Evolutionary conservation across 2,888 invertebrate genomes (phyloP), one percentile per base, ranked within the genome.

Genomic region (Tipula helvola): DNA sequence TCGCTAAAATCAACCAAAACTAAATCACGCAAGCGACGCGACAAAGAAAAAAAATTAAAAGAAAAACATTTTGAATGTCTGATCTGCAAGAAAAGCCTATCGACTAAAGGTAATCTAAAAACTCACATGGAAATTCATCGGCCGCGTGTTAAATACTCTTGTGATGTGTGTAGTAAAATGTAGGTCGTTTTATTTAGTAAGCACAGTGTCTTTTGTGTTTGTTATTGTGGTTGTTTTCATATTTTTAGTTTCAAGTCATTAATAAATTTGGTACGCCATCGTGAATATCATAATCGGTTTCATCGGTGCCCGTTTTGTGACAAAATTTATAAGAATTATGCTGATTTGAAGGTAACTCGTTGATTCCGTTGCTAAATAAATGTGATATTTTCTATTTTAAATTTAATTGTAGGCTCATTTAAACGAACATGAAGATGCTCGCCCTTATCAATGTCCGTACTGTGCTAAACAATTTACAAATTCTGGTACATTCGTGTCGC

Each of bases 401-500:
- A 8, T 44, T 83, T 1, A 87, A 86, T 93, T 93, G 87, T 91
- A 94, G 94, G 95, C 95, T 90, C 95, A 95, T 89, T 94, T 95
- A 89, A 95, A 95, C 90, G 95, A 95, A 89, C 95, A 95, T 89
- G 95, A 95, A n/a, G 95, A 95, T 85, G 95, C 93, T 4, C 93
- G 94, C 89, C 95, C 95, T 36, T 95, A 95, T 90, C 93, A 95
- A 90, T 95, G 95, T 90, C 95, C 95, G 42, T 95, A 94, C 89
- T 95, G 95, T 90, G 94, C 95, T 0, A 95, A 95, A 90, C 92
- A 94, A 87, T 95, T 95, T 90, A 94, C 95, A 83, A 94, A 95
- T 90, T 95, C 95, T 39, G 95, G 95, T 12, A 95, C 95, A 89
- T 95, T 95, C 89, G 95, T 95, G 90, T 95, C 95, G 0, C 95